phyloP scores from a whole-genome alignment of 2,888 invertebrate species.

The Micoletzkya japonica region DNA sequence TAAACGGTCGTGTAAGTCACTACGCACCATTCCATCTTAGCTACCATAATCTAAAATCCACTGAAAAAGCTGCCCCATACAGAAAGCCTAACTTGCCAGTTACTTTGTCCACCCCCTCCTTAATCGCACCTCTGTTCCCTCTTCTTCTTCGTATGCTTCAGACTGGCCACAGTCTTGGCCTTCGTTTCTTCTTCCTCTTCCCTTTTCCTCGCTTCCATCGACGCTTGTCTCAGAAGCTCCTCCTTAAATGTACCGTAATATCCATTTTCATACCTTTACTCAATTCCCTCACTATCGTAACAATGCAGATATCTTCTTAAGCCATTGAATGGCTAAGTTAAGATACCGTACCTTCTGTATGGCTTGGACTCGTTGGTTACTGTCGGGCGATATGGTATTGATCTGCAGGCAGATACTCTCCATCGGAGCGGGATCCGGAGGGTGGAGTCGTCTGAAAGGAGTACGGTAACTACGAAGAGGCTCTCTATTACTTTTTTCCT shows the following conservation, averaged over 20 bases:
- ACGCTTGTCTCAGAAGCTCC: constrained; percentile 41
- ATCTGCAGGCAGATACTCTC: constrained; percentile 64
- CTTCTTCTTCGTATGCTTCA: constrained; percentile 22
- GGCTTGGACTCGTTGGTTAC: constrained; percentile 47
- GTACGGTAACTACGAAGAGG: too few species aligned
- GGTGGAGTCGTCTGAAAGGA: constrained; percentile 43
- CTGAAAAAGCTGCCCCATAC: too few species aligned
- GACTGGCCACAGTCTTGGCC: constrained; percentile 22
- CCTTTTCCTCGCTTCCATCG: constrained; percentile 40
- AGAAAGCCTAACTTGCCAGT: too few species aligned
- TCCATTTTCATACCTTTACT: neutral
- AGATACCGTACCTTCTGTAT: constrained; percentile 37
- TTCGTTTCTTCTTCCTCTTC: constrained; percentile 31
- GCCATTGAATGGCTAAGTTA: neutral
- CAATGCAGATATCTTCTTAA: neutral
- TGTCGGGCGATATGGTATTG: constrained; percentile 65
- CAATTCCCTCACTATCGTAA: neutral
- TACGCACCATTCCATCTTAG: too few species aligned
- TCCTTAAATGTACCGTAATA: constrained; percentile 32
- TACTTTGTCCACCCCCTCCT: neutral
- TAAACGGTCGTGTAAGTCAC: too few species aligned
- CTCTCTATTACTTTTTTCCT: neutral
- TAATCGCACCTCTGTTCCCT: constrained; percentile 8
- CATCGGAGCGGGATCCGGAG: constrained; percentile 61
- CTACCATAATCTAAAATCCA: too few species aligned